These are phyloP conservation scores for Tribolium castaneum DNA, from an alignment of 1,140 invertebrate genomes.

Conservation along the genomic window DNA sequence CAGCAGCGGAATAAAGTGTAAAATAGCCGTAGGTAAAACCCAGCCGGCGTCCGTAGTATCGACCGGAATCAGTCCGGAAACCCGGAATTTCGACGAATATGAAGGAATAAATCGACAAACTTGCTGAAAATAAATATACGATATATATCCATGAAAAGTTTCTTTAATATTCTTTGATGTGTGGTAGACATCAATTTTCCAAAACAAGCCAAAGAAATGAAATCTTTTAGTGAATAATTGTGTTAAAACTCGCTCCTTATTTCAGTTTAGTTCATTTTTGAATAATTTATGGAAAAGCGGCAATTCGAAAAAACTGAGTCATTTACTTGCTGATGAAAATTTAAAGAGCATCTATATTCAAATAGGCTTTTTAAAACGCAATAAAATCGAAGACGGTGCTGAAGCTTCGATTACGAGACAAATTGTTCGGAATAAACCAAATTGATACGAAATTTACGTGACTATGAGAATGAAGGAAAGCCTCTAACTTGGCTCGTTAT, in stretches of 20 bases:
- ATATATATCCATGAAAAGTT: slow-evolving; percentile 1
- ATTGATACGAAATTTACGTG: slow-evolving; percentile 26
- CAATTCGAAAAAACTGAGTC: neutral
- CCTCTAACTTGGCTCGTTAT: neutral
- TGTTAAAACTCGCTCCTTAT: neutral
- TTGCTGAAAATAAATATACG: neutral
- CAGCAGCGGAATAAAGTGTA: slow-evolving; percentile 4
- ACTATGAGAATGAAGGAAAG: neutral
- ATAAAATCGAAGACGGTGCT: slow-evolving; percentile 28
- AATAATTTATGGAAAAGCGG: neutral
- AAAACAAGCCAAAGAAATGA: neutral
- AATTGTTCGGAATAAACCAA: slow-evolving; percentile 14
- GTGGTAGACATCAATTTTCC: neutral
- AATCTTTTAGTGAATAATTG: neutral
- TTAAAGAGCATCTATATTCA: slow-evolving; percentile 26
- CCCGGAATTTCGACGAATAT: slow-evolving; percentile 29
- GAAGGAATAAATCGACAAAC: slow-evolving; percentile 17
- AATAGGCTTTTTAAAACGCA: slow-evolving; percentile 24
- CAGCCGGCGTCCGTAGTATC: slow-evolving; percentile 32
- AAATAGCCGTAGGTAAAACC: slow-evolving; percentile 33
- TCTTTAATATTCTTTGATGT: slow-evolving; percentile 12
- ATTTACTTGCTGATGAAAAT: slow-evolving; percentile 6
- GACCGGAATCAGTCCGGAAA: slow-evolving; percentile 38
- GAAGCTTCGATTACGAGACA: slow-evolving; percentile 23
- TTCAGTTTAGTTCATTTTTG: neutral